Conservation (phyloP, 2,888 invertebrate genomes). For the Dichetophora obliterata region DNA sequence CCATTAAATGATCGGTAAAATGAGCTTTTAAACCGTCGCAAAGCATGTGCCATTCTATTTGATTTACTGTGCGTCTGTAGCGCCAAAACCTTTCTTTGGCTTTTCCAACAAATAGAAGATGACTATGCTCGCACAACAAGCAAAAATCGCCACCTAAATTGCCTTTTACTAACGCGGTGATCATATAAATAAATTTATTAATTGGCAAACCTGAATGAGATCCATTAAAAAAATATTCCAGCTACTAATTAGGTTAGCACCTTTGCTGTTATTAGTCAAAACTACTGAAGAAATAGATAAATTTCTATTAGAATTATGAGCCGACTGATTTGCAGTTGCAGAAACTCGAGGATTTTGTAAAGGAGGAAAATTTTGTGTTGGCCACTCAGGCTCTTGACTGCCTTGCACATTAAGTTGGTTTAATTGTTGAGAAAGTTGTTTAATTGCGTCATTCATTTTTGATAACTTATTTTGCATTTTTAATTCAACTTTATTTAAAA, state of each 20-base stretch:
- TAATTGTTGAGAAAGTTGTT: constrained; percentile 15
- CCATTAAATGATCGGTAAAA: constrained; percentile 20
- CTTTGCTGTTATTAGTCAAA: constrained; percentile 23
- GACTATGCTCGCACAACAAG: constrained; percentile 12
- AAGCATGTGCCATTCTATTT: constrained; percentile 10
- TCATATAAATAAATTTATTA: constrained; percentile 26
- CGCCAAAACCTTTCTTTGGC: constrained; percentile 33
- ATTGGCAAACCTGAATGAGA: not conserved
- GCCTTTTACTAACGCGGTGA: constrained; percentile 9
- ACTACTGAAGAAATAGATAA: not conserved
- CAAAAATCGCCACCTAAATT: constrained; percentile 4
- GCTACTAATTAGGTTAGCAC: constrained; percentile 9
- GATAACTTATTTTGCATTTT: constrained; percentile 2
- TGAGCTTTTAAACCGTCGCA: constrained; percentile 18
- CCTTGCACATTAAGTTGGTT: not conserved
- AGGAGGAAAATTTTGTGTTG: not conserved
- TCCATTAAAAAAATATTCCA: constrained; percentile 25
- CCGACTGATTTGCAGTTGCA: not conserved
- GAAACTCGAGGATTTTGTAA: not conserved
- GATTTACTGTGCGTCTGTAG: not conserved
- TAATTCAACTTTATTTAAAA: not conserved
- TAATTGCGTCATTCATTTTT: not conserved
- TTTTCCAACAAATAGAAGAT: constrained; percentile 20
- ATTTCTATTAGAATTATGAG: not conserved
- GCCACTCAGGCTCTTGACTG: constrained; percentile 20